Evolutionary conservation across 1,140 invertebrate species (phyloP), one percentile per base, ranked within the genome.

Genomic region (Diorhabda elongata): DNA sequence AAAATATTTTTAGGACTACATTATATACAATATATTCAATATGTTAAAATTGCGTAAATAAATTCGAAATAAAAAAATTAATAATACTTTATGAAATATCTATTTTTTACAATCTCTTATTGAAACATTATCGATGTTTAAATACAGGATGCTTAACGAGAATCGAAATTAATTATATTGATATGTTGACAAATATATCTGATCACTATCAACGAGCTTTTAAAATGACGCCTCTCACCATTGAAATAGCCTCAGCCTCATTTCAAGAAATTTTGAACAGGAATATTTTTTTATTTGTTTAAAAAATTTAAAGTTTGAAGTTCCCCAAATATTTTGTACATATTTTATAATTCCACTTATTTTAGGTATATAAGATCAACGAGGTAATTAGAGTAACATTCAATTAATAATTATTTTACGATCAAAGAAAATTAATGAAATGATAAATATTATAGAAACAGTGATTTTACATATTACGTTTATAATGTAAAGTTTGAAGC

Each of bases 21-120:
- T 52, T 52, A 52, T 52, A n/a, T 52, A 52, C 47, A 52, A 52
- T 52, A 52, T 52, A 52, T 52, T 52, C n/a, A 52, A 52, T 52
- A 52, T 44, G 42, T 62, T 62, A 62, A 44, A 62, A 62, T 62
- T 62, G 61, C 44, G 61, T 43, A 11, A 59, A 42, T 26, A 62
- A 4, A 9, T 62, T n/a, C 8, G 44, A 62, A n/a, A 44, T 62
- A n/a, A 8, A 9, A 62, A 44, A 8, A 52, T 52, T 52, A 52
- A 52, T 52, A 52, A 26, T 26, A 26, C 26, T n/a, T 52, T n/a
- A 52, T 6, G n/a, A 52, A 52, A 52, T 52, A n/a, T 52, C 47
- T n/a, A 52, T 52, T 52, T 52, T 44, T 44, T 44, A 8, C 44
- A 8, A 42, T 42, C 44, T 11, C 43, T 62, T 62, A 65, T 57